Evolutionary conservation across 2,113 vertebrate genomes (phyloP), one percentile per base, ranked within the genome.

Genomic region (Dipodomys merriami): DNA sequence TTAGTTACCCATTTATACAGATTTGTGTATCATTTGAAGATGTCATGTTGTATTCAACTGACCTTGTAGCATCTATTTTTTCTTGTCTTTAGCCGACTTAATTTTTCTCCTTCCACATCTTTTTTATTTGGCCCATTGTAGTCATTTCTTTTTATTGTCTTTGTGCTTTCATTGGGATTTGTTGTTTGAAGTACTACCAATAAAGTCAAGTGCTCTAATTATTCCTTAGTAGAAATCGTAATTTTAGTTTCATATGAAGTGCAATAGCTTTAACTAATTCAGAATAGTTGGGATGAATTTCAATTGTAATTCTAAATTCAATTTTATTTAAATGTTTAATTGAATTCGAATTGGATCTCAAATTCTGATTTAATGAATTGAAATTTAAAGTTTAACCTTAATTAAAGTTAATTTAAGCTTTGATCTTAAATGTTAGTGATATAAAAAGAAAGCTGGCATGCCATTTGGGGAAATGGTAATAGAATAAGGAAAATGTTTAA

Each of bases 381-480:
- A 86, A 89, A 93, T 93, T 96, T 84, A 77, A 96, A 94, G 39
- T 85, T 91, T 95, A 90, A 90, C 90, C 93, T 87, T 94, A 57
- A 92, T 73, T 89, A 91, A 95, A 91, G 84, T 91, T 94, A 96
- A 96, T 91, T 94, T 96, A 92, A 91, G 91, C 73, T 92, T 91
- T 73, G 90, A 95, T 73, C 86, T 94, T 88, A 96, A 95, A 92
- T 90, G 88, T 91, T 94, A 93, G 39, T 22, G 23, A 20, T 90
- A 95, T 90, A 94, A 91, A 95, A 90, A 53, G 73, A 92, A 71
- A 94, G 49, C 87, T 88, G 67, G 67, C n/a, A 74, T 94, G 65
- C 80, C 93, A 65, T 91, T 96, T 95, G 82, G 93, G 79, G 95
- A 96, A 95, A 72, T 79, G 53, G 85, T 60, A 85, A 76, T 90